These are phyloP conservation scores for Tridacna gigas DNA, from an alignment of 2,888 invertebrate genomes.

Conservation along the genomic window DNA sequence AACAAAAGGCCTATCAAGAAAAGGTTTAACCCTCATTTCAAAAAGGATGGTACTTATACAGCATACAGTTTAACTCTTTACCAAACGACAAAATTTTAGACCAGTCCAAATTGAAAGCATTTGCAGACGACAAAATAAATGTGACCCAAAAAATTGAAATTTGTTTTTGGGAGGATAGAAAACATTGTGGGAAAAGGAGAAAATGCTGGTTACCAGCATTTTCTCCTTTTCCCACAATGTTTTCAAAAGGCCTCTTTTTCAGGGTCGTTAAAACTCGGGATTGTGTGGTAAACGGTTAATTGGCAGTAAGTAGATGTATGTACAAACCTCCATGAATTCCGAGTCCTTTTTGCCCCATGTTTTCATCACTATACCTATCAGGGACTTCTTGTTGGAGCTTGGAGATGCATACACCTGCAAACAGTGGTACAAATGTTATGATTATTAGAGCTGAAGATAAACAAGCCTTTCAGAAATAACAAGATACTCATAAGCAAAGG, in stretches of 20 bases:
- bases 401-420: slow-evolving; percentile 15
- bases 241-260: background rate
- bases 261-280: too few species aligned
- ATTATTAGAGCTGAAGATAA: slow-evolving; percentile 67
- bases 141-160: too few species aligned
- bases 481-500: too few species aligned
- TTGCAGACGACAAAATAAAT: too few species aligned
- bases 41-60: too few species aligned
- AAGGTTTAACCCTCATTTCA: too few species aligned
- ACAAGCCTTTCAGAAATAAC: slow-evolving; percentile 67
- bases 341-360: slow-evolving; percentile 13
- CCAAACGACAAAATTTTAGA: too few species aligned
- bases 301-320: too few species aligned
- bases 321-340: background rate
- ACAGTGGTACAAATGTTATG: background rate
- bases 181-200: background rate
- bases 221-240: background rate
- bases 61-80: too few species aligned
- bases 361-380: slow-evolving; percentile 2
- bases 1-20: too few species aligned
- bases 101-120: too few species aligned
- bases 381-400: slow-evolving; percentile 1
- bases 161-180: background rate
- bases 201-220: background rate
- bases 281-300: too few species aligned